Conservation (phyloP, 2,888 invertebrate species). For the Rotaria macrura region DNA sequence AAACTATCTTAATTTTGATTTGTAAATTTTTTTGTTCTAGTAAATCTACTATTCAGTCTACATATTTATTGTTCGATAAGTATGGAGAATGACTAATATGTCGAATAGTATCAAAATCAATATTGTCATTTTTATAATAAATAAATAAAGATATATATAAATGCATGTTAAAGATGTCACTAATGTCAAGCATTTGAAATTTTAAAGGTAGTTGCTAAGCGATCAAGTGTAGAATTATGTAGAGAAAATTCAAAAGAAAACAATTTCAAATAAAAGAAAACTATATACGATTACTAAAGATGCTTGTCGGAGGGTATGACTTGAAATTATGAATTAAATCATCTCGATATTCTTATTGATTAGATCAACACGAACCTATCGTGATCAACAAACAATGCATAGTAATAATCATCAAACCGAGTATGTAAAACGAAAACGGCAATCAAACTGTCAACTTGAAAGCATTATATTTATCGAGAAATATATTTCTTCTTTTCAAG, state of each 20-base stretch:
- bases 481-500: no score
- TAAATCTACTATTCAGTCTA: not conserved
- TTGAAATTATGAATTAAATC: not conserved
- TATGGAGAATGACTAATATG: not conserved
- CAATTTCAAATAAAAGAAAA: not conserved
- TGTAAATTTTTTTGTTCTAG: not conserved
- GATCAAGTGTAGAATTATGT: not conserved
- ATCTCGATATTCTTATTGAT: not conserved
- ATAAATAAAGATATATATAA: no score
- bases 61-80: no score
- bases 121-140: not conserved
- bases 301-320: not conserved
- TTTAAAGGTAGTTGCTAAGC: not conserved
- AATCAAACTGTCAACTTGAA: no score
- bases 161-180: not conserved
- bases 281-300: not conserved
- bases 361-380: not conserved
- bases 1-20: not conserved
- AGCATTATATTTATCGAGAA: no score
- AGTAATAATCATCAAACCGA: not conserved
- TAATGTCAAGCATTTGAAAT: not conserved
- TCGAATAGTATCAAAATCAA: not conserved
- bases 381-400: not conserved
- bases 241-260: not conserved
- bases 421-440: not conserved